A percentile compares a stretch with the other conserved stretches of the same genome.
Evolutionary conservation across 2,113 vertebrate genomes (phyloP).

Genomic region (Oceanodroma tethys): DNA sequence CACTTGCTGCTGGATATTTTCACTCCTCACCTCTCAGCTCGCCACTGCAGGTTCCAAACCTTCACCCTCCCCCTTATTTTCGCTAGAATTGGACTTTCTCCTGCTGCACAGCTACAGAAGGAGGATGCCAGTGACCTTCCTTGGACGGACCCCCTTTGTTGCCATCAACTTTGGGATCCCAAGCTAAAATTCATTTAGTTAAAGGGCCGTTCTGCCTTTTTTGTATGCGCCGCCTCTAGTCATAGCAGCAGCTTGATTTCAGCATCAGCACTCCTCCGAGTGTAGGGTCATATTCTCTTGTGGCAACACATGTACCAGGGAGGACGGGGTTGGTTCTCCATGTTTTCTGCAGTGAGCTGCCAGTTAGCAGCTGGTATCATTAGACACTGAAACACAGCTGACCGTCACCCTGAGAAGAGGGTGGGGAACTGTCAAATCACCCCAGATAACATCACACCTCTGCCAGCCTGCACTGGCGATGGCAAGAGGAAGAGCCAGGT

Average conservation of each 20-base stretch:
- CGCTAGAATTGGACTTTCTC: not conserved
- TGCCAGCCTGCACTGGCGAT: not conserved
- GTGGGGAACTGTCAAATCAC: not conserved
- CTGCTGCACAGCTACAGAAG: not conserved
- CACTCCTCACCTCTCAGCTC: not conserved
- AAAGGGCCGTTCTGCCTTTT: not conserved
- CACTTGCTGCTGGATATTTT: not conserved
- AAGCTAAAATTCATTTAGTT: not conserved
- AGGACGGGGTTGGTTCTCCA: not conserved
- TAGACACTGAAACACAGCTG: not conserved
- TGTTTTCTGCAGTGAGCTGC: not conserved
- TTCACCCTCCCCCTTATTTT: not conserved
- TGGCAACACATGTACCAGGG: accelerated
- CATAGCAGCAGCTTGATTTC: not conserved
- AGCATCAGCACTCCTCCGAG: accelerated
- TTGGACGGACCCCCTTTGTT: accelerated
- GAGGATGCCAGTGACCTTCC: not conserved
- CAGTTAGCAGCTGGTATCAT: not conserved
- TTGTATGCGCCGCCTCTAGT: accelerated
- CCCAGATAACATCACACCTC: not conserved
- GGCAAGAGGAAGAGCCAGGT: not conserved
- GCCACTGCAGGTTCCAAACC: not conserved
- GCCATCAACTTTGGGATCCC: not conserved
- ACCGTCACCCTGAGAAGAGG: not conserved
- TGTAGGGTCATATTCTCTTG: accelerated